Conservation (phyloP, 1,140 invertebrate species). For the Lithobius niger region DNA sequence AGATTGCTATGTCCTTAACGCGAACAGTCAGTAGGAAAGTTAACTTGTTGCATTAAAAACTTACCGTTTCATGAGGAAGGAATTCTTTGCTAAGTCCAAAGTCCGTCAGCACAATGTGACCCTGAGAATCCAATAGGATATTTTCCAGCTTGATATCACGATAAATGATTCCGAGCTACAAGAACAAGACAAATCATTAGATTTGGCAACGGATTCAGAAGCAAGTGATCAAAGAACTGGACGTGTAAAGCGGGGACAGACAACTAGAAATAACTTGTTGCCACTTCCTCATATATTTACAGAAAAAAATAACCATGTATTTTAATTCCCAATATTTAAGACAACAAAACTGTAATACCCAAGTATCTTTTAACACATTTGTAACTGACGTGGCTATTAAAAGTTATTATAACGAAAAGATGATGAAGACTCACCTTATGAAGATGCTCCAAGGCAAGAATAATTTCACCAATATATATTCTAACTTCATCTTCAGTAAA, state of each 20-base stretch:
- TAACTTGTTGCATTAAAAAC: too few species aligned
- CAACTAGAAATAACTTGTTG: too few species aligned
- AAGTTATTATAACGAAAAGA: constrained; percentile 9
- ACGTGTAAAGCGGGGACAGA: too few species aligned
- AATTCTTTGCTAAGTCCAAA: constrained; percentile 85
- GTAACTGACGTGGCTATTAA: too few species aligned
- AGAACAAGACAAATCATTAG: constrained; percentile 16
- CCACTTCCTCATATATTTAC: too few species aligned
- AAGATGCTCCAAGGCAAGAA: constrained; percentile 75
- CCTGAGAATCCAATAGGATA: constrained; percentile 69
- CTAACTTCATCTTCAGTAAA: constrained; percentile 71
- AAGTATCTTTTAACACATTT: too few species aligned
- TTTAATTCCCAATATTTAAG: too few species aligned
- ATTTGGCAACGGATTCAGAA: too few species aligned
- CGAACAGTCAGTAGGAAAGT: too few species aligned
- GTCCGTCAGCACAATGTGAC: constrained; percentile 72
- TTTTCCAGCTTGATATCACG: constrained; percentile 92
- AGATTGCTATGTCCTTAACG: neutral
- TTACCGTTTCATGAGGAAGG: constrained; percentile 47
- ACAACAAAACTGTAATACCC: too few species aligned
- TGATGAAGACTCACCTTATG: constrained; percentile 58
- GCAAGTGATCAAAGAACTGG: too few species aligned
- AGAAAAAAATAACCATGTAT: too few species aligned
- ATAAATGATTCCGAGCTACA: constrained; percentile 84
- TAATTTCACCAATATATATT: constrained; percentile 83